These are phyloP conservation scores for Amaurobius ferox DNA, from an alignment of 2,888 invertebrate genomes.

Conservation along the genomic window DNA sequence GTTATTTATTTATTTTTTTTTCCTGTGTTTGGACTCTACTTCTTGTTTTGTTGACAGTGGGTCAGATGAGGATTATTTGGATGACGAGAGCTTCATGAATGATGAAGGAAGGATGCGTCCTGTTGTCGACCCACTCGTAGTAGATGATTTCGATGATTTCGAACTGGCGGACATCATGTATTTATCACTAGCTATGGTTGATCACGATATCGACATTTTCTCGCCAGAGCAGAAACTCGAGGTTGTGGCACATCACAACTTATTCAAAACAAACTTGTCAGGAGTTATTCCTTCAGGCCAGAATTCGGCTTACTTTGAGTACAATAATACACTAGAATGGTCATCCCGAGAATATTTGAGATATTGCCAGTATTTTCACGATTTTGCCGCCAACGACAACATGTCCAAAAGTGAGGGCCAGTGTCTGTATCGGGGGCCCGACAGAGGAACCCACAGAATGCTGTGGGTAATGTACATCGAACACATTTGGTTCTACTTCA, in stretches of 20 bases:
- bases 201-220: not conserved
- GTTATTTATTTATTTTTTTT: too few species aligned
- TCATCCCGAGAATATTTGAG: not conserved
- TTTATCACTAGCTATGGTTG: not conserved
- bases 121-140: not conserved
- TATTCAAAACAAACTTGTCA: conserved; percentile 14
- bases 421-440: not conserved
- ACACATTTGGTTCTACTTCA: not conserved
- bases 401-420: not conserved
- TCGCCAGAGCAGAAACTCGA: conserved; percentile 1
- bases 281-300: not conserved
- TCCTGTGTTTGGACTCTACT: too few species aligned
- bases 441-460: not conserved
- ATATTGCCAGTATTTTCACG: not conserved
- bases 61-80: too few species aligned
- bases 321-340: conserved; percentile 29
- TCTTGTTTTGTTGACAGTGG: too few species aligned
- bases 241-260: not conserved
- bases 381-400: not conserved
- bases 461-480: not conserved
- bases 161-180: conserved; percentile 26
- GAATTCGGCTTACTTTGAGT: conserved; percentile 8
- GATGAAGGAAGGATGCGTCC: too few species aligned
- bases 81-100: too few species aligned
- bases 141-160: conserved; percentile 33